These are phyloP conservation scores for Augiades crinisus DNA, from an alignment of 2,888 invertebrate genomes.

Conservation along the genomic window DNA sequence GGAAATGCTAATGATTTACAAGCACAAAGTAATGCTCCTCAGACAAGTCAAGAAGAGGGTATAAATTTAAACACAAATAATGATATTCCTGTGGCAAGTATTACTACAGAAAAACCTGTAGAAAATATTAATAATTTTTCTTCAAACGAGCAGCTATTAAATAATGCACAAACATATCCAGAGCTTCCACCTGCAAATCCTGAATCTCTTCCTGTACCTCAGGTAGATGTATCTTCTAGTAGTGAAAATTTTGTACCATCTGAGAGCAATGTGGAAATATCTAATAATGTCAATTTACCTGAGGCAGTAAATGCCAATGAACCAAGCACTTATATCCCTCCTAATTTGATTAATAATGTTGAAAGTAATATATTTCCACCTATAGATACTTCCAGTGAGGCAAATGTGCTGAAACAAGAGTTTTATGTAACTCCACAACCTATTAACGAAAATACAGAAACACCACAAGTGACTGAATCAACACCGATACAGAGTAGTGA, in stretches of 20 bases:
- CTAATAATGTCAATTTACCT: conserved; percentile 42
- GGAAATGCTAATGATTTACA: not conserved
- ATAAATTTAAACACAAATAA: not conserved
- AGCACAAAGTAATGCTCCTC: not conserved
- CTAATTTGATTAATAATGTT: conserved; percentile 34
- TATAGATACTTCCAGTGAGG: conserved; percentile 34
- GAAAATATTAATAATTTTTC: conserved; percentile 27
- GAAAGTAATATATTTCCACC: conserved; percentile 34
- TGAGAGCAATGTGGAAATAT: conserved; percentile 37
- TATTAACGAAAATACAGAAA: conserved; percentile 32
- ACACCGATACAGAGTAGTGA: conserved; percentile 8
- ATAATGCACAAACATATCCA: conserved; percentile 3
- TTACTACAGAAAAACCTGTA: conserved; percentile 13
- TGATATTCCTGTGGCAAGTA: conserved; percentile 8
- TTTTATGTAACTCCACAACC: not conserved
- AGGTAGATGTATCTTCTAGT: conserved; percentile 10
- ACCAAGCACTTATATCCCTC: conserved; percentile 42
- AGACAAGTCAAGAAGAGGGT: conserved; percentile 4
- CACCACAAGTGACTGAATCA: conserved; percentile 27
- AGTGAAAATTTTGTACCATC: conserved; percentile 28
- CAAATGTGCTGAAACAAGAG: conserved; percentile 34
- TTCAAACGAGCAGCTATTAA: conserved; percentile 8
- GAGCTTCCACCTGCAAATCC: conserved; percentile 1
- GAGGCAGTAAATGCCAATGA: conserved; percentile 41
- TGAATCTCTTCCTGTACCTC: conserved; percentile 6